These are phyloP conservation scores for Neodiprion pinetum DNA, from an alignment of 1,140 invertebrate genomes.

Conservation along the genomic window DNA sequence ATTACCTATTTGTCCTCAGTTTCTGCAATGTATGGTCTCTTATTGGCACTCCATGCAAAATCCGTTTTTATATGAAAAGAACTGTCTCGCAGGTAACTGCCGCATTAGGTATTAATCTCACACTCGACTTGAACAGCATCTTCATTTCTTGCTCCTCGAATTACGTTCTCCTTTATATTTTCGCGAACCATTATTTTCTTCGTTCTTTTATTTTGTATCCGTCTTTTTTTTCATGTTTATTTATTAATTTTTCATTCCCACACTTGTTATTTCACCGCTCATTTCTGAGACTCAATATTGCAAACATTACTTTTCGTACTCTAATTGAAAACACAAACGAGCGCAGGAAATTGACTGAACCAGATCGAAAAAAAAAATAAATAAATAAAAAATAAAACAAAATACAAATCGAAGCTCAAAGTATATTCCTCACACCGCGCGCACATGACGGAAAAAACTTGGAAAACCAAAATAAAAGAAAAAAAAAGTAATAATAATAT, in stretches of 20 bases:
- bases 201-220: constrained; percentile 20
- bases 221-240: constrained; percentile 20
- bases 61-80: background rate
- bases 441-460: background rate
- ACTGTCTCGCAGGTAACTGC: background rate
- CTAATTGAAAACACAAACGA: too few species aligned
- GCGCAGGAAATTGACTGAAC: too few species aligned
- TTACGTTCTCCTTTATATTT: too few species aligned
- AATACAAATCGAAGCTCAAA: background rate
- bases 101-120: background rate
- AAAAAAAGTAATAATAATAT: too few species aligned
- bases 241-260: constrained; percentile 20
- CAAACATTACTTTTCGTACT: too few species aligned
- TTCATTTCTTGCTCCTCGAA: background rate
- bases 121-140: background rate
- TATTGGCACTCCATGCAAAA: background rate
- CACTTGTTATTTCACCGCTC: background rate
- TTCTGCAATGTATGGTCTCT: background rate
- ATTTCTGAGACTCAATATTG: background rate
- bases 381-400: background rate
- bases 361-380: too few species aligned
- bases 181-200: background rate
- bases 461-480: too few species aligned
- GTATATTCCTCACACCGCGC: background rate
- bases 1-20: background rate